Conservation (phyloP, 2,113 vertebrate species). For the Microcebus griseorufus region DNA sequence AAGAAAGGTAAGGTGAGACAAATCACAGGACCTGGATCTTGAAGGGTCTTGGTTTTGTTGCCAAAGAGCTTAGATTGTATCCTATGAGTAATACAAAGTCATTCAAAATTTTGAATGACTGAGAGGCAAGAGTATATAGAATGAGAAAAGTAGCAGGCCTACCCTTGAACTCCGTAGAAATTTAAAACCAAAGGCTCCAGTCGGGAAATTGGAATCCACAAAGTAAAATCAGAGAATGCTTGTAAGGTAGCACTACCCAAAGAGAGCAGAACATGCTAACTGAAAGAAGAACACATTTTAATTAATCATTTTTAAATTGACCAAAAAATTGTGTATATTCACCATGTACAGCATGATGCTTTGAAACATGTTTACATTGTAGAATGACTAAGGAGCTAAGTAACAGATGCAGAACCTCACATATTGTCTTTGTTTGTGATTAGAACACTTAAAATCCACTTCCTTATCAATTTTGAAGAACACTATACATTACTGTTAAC, state of each 20-base stretch:
- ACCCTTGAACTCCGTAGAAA: not conserved
- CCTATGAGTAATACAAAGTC: not conserved
- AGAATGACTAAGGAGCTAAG: not conserved
- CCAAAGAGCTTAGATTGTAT: not conserved
- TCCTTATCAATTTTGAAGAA: not conserved
- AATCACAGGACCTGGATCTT: not conserved
- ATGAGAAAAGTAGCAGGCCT: not conserved
- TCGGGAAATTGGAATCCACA: not conserved
- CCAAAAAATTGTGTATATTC: not conserved
- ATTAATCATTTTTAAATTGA: not conserved
- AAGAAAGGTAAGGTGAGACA: not conserved
- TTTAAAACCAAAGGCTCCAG: not conserved
- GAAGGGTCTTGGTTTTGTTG: not conserved
- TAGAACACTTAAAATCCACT: not conserved
- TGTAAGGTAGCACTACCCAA: not conserved
- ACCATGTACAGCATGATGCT: not conserved
- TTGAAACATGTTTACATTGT: not conserved
- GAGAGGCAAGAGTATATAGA: not conserved
- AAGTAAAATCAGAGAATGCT: not conserved
- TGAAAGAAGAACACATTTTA: not conserved
- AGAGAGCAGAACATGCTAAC: not conserved
- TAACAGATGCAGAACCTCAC: not conserved
- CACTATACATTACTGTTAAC: not conserved
- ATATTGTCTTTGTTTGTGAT: not conserved
- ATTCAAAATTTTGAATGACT: not conserved